Conservation (phyloP, 2,113 vertebrate genomes). For the Pelvicachromis taeniatus region DNA sequence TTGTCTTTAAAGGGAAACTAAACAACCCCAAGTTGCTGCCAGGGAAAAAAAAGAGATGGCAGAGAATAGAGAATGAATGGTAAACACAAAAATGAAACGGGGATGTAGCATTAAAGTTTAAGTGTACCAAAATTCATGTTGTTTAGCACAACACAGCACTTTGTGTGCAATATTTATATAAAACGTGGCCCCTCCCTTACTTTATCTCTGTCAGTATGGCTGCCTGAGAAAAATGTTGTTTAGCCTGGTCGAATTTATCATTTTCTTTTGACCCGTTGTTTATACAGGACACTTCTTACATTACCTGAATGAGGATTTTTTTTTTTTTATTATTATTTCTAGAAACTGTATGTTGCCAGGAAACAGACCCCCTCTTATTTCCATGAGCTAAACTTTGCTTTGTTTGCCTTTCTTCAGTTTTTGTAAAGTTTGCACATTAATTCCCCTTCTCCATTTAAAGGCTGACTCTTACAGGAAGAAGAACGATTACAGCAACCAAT, state of each 20-base stretch:
- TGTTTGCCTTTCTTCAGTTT: not conserved
- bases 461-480: not conserved
- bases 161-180: not conserved
- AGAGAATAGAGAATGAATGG: not conserved
- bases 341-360: not conserved
- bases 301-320: fast-evolving
- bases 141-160: not conserved
- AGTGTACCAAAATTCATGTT: not conserved
- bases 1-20: not conserved
- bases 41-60: not conserved
- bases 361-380: not conserved
- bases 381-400: not conserved
- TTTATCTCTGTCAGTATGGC: not conserved
- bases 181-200: not conserved
- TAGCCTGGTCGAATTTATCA: not conserved
- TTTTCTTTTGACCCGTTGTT: not conserved
- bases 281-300: not conserved
- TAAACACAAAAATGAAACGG: not conserved
- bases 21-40: not conserved
- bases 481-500: not conserved
- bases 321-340: not conserved
- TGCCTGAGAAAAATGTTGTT: not conserved
- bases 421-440: not conserved
- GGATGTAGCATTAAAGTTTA: not conserved
- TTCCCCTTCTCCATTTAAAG: not conserved